Percentiles rank a stretch among this genome's conserved stretches.
Conservation (phyloP, 2,797 vertebrate species). For the Onychomys torridus region DNA sequence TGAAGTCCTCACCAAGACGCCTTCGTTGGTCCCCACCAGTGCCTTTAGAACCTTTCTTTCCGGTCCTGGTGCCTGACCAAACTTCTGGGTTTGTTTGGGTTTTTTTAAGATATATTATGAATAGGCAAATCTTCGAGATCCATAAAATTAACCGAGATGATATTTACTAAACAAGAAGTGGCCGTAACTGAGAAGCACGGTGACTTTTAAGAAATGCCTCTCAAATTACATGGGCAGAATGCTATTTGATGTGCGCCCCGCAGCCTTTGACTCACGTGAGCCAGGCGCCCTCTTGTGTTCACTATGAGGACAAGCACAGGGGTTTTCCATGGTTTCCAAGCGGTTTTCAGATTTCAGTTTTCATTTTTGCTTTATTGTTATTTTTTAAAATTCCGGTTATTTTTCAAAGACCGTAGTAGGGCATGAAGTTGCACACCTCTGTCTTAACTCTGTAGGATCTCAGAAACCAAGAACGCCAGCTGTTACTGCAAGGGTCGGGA, state of each 20-base stretch:
- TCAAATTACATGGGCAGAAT: not conserved
- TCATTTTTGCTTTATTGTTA: not conserved
- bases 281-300: constrained; percentile 73
- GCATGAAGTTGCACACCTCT: not conserved
- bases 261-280: not conserved
- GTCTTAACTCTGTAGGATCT: too few relatives aligned
- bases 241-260: accelerated
- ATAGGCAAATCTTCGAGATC: not conserved
- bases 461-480: not conserved
- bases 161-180: not conserved
- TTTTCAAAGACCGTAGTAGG: not conserved
- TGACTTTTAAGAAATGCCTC: not conserved
- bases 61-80: not conserved
- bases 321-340: not conserved
- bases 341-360: not conserved
- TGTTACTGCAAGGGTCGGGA: not conserved
- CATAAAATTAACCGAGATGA: constrained; percentile 36
- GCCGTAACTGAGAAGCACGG: not conserved
- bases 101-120: constrained; percentile 14
- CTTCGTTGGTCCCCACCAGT: not conserved
- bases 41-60: not conserved
- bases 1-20: not conserved
- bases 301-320: not conserved
- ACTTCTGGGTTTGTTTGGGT: not conserved
- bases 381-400: not conserved